These are phyloP conservation scores for Cyclargus thomasi DNA, from an alignment of 1,140 invertebrate genomes.

Conservation along the genomic window DNA sequence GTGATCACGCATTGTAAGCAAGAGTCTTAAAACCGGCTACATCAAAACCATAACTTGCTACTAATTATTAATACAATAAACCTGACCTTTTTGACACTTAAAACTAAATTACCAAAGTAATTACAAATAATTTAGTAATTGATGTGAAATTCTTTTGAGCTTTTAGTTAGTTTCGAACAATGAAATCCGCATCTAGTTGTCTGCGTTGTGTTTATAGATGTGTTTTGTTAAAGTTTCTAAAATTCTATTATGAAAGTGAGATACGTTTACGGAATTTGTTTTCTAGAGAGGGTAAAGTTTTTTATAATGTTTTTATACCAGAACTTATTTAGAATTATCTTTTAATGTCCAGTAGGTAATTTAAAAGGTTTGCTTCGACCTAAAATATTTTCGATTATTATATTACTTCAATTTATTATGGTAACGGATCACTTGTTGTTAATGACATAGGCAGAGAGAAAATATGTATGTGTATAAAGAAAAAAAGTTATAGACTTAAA, in stretches of 20 bases:
- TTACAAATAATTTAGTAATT: too few species aligned
- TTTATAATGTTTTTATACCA: not conserved
- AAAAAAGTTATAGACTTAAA: too few species aligned
- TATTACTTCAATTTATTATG: too few species aligned
- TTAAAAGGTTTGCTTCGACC: too few species aligned
- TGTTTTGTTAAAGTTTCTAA: not conserved
- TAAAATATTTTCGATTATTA: too few species aligned
- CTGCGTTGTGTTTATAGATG: not conserved
- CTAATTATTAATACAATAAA: not conserved
- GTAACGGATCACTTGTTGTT: too few species aligned
- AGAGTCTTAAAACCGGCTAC: not conserved
- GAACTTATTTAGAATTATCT: not conserved
- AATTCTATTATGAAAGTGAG: not conserved
- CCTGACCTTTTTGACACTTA: not conserved
- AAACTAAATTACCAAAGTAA: too few species aligned
- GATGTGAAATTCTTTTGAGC: not conserved
- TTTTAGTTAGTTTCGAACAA: not conserved
- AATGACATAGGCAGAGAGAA: too few species aligned
- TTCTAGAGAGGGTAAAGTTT: not conserved
- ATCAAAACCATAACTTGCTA: not conserved
- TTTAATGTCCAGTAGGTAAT: not conserved
- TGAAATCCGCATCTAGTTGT: slow-evolving; percentile 8
- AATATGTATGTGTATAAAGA: too few species aligned
- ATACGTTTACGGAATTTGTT: not conserved
- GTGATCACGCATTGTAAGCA: too few species aligned